Evolutionary conservation across 2,113 vertebrate genomes (phyloP).

Genomic region (Melanotaenia duboulayi): DNA sequence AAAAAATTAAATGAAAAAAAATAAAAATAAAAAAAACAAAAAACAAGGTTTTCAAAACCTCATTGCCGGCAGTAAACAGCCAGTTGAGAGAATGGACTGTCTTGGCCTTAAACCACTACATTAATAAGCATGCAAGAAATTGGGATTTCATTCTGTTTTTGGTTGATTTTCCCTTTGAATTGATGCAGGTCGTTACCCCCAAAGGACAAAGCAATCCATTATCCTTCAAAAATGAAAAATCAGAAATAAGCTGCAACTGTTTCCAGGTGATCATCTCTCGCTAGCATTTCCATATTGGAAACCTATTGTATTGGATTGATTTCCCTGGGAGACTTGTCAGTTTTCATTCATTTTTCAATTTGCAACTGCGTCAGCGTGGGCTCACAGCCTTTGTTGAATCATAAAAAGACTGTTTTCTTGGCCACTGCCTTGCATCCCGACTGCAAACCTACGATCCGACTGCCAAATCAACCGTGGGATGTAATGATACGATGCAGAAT

Average conservation of each 20-base stretch:
- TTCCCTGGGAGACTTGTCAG: constrained; percentile 72
- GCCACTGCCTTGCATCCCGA: constrained; percentile 44
- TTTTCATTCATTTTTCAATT: constrained; percentile 80
- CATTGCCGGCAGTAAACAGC: neutral
- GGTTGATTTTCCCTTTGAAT: constrained; percentile 34
- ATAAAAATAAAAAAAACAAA: too few relatives aligned
- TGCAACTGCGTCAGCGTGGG: constrained; percentile 63
- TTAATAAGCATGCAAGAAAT: constrained; percentile 18
- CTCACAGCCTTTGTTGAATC: constrained; percentile 59
- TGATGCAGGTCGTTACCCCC: constrained; percentile 25
- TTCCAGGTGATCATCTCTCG: constrained; percentile 77
- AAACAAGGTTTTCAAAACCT: neutral
- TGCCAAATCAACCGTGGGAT: constrained; percentile 73
- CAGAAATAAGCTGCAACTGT: constrained; percentile 32
- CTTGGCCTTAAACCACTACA: neutral
- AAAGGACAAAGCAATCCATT: constrained; percentile 65
- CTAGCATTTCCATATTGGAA: constrained; percentile 70
- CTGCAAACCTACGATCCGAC: constrained; percentile 53
- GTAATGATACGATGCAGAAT: constrained; percentile 60
- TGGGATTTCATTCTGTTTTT: constrained; percentile 41
- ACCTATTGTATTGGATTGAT: constrained; percentile 72
- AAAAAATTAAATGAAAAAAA: neutral
- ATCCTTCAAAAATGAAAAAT: constrained; percentile 56
- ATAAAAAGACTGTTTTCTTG: constrained; percentile 67
- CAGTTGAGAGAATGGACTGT: constrained; percentile 15